Conservation (phyloP, 2,888 invertebrate genomes). For the Trissolcus brochymenae region DNA sequence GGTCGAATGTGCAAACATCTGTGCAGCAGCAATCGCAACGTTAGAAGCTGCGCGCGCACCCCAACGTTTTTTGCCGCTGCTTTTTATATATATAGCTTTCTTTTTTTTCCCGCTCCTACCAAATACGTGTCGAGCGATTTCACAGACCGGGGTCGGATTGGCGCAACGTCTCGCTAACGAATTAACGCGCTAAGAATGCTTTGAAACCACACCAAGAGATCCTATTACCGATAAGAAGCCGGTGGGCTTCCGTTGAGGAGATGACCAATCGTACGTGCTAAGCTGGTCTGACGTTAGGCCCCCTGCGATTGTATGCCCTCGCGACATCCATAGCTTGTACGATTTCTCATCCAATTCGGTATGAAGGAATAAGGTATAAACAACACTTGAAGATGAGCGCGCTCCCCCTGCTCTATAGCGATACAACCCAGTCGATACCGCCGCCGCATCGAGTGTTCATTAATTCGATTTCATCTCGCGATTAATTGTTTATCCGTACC, state of each 20-base stretch:
- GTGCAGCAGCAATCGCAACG: constrained; percentile 48
- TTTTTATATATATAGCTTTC: constrained; percentile 12
- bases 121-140: constrained; percentile 48
- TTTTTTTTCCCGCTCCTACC: constrained; percentile 11
- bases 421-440: not conserved
- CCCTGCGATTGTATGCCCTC: constrained; percentile 57
- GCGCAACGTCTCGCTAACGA: constrained; percentile 41
- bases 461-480: constrained; percentile 3
- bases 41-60: constrained; percentile 41
- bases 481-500: constrained; percentile 1
- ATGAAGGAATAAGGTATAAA: constrained; percentile 70
- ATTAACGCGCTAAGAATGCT: constrained; percentile 70
- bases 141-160: constrained; percentile 50
- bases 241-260: constrained; percentile 76
- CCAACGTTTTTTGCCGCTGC: not conserved
- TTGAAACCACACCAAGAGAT: constrained; percentile 76
- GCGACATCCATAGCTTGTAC: constrained; percentile 73
- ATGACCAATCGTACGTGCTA: constrained; percentile 74
- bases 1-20: constrained; percentile 67
- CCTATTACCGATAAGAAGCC: constrained; percentile 76
- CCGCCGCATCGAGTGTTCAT: constrained; percentile 3
- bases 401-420: constrained; percentile 2
- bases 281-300: constrained; percentile 63
- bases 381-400: constrained; percentile 50
- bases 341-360: constrained; percentile 76